Evolutionary conservation across 2,113 vertebrate species (phyloP).

Genomic region (Hoplias malabaricus): DNA sequence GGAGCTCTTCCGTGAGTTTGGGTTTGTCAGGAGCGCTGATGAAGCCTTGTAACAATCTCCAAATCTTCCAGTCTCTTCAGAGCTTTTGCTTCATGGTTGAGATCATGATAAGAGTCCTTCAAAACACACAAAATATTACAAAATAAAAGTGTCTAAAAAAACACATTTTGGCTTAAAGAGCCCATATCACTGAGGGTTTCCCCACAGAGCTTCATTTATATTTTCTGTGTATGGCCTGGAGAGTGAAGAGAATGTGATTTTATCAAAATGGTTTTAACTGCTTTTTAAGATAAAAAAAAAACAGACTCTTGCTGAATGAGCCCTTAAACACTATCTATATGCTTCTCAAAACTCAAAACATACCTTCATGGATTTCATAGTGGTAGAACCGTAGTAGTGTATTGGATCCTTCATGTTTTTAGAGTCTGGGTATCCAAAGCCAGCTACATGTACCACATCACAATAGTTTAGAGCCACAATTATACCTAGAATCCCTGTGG

Average conservation of each 20-base stretch:
- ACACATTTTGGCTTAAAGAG: background rate
- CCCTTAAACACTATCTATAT: no score
- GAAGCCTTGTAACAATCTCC: slow-evolving; percentile 67
- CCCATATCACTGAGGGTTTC: no score
- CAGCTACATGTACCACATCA: slow-evolving; percentile 86
- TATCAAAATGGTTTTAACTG: no score
- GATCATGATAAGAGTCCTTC: slow-evolving; percentile 73
- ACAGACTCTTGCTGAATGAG: no score
- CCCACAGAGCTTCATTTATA: no score
- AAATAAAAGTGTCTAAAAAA: background rate
- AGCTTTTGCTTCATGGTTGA: slow-evolving; percentile 67
- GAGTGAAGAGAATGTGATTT: no score
- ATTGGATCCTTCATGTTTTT: slow-evolving; percentile 79
- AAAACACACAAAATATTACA: slow-evolving; percentile 19
- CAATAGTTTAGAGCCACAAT: slow-evolving; percentile 92
- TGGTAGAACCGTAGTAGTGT: slow-evolving; percentile 88
- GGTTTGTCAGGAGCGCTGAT: slow-evolving; percentile 62
- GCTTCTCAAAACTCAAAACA: no score
- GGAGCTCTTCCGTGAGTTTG: no score
- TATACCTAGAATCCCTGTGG: slow-evolving; percentile 87
- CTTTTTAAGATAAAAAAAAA: no score
- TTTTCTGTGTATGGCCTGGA: no score
- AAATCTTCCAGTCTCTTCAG: slow-evolving; percentile 71
- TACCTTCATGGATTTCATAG: slow-evolving; percentile 88
- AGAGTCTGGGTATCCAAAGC: slow-evolving; percentile 86